Evolutionary conservation across 2,888 invertebrate genomes (phyloP), one percentile per base, ranked within the genome.

Genomic region (Tetranychus piercei): DNA sequence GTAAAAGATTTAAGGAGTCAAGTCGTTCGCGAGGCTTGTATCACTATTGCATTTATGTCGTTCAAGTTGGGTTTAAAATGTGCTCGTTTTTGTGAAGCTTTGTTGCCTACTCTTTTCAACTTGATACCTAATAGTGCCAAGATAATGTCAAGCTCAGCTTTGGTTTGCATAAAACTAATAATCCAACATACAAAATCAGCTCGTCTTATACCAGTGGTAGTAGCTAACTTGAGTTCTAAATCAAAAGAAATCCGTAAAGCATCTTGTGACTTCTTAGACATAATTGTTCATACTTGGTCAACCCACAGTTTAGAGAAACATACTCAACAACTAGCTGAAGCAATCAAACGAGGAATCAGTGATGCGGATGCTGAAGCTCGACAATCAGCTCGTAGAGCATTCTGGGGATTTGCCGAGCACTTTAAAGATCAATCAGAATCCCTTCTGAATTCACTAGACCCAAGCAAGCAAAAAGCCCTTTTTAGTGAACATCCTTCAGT

Each of bases 291-390:
- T 79, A 87, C 88, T 66, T 99, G 97, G 97, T 87, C 90, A n/a
- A 86, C 89, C 0, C 86, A 88, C 79, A 85, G 88, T 0, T 83
- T 97, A 75, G 95, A 95, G 82, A 88, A 88, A 80, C 91, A 94
- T 81, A 87, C 90, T 71, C 83, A 86, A 0, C 83, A 87, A 1
- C 82, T 99, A 4, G 88, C 90, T 78, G 95, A 95, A 78, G 88
- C 91, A 1, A 88, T 97, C 75, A 83, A 83, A 78, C 81, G 81
- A 78, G 94, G 94, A 0, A 89, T 96, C 77, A 87, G 88, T 1
- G 97, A 99, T 85, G 95, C 97, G 0, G 97, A 99, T 83, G 87
- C 90, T 44, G 90, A 90, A 74, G 94, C 95, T 0, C 84, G 97
- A 79, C 88, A 88, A 11, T 87, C 87, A 80, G 89, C 91, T 0